phyloP scores from a whole-genome alignment of 2,113 vertebrate genomes.

The Gopherus evgoodei region DNA sequence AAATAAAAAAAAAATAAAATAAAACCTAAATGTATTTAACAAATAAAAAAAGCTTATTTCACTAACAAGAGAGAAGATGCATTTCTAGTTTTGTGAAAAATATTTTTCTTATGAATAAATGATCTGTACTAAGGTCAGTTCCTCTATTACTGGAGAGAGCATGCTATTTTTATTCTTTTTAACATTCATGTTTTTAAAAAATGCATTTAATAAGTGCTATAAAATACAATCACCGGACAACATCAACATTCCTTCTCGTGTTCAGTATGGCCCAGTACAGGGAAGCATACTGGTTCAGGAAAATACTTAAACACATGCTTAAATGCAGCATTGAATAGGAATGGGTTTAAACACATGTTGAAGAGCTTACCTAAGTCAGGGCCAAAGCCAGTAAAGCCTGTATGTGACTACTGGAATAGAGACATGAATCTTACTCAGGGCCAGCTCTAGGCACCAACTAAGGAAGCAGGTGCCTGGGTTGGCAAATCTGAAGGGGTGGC shows the following conservation, averaged over 20 bases:
- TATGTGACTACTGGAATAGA: not conserved
- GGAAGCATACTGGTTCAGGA: not conserved
- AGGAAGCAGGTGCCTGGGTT: too few species aligned
- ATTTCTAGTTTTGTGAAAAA: conserved; percentile 18
- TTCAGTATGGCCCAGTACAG: not conserved
- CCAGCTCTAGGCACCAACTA: too few species aligned
- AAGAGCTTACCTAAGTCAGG: not conserved
- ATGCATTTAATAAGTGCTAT: not conserved
- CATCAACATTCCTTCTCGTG: not conserved
- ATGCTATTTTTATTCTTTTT: conserved; percentile 3
- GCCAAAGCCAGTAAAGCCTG: not conserved
- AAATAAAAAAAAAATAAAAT: not conserved
- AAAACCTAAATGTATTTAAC: not conserved
- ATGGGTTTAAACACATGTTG: not conserved
- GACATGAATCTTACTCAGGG: not conserved
- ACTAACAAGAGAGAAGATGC: conserved; percentile 14
- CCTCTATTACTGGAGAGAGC: conserved; percentile 7
- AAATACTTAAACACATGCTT: not conserved
- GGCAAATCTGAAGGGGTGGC: too few species aligned
- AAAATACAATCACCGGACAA: not conserved
- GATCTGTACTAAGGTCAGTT: not conserved
- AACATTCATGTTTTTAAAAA: conserved; percentile 2
- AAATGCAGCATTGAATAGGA: not conserved
- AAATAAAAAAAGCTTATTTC: conserved; percentile 13
- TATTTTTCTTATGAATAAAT: conserved; percentile 49